Conservation (phyloP, 2,888 invertebrate species). For the Trichopoda pennipes region DNA sequence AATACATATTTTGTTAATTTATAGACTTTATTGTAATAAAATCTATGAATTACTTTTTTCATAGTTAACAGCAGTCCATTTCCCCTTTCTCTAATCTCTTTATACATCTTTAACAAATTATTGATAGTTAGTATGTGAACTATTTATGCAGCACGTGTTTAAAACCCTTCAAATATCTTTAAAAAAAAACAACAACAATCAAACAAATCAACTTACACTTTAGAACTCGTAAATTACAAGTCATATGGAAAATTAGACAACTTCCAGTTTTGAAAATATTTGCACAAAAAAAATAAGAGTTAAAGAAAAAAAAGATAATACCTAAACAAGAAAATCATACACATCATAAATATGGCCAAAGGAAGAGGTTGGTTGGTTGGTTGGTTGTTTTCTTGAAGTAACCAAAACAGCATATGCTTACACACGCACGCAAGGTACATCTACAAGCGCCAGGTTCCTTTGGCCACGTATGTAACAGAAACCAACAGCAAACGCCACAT, state of each 20-base stretch:
- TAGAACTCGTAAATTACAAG: constrained; percentile 1
- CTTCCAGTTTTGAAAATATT: constrained; percentile 5
- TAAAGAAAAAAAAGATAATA: constrained; percentile 1
- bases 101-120: not conserved
- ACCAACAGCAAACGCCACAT: constrained; percentile 42
- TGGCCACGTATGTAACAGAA: constrained; percentile 46
- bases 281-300: not conserved
- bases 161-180: constrained; percentile 39
- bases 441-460: constrained; percentile 65
- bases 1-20: no score
- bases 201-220: constrained; percentile 48
- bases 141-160: constrained; percentile 54
- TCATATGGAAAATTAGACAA: constrained; percentile 26
- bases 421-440: not conserved
- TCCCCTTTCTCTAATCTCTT: not conserved
- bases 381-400: constrained; percentile 21
- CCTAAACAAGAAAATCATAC: constrained; percentile 60
- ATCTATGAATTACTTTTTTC: no score
- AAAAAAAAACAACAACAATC: constrained; percentile 40
- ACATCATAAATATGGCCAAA: constrained; percentile 62
- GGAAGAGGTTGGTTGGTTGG: constrained; percentile 59
- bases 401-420: constrained; percentile 22
- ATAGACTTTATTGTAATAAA: no score
- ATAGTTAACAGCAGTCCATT: not conserved
- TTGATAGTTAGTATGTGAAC: not conserved